Evolutionary conservation across 1,140 invertebrate genomes (phyloP).

Genomic region (Daktulosphaira vitifoliae): DNA sequence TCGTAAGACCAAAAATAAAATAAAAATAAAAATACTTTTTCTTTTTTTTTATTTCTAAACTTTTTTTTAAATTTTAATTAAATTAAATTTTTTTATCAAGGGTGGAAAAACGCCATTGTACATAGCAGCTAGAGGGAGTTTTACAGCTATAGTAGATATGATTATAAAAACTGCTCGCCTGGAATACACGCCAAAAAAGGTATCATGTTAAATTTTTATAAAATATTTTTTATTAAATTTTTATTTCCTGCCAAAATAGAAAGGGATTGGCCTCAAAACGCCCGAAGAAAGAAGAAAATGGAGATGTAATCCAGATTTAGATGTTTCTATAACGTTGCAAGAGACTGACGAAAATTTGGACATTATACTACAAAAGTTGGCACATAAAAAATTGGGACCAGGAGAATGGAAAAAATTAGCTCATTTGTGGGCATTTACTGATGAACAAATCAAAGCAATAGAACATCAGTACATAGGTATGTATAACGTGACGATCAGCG

Average conservation of each 20-base stretch:
- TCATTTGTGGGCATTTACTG: slow-evolving; percentile 60
- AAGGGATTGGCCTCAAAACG: slow-evolving; percentile 12
- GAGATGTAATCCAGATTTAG: slow-evolving; percentile 37
- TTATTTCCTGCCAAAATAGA: too few species aligned
- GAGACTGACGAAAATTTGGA: slow-evolving; percentile 41
- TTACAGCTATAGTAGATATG: slow-evolving; percentile 75
- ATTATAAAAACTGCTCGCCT: slow-evolving; percentile 67
- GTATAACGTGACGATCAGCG: too few species aligned
- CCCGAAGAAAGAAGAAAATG: slow-evolving; percentile 41
- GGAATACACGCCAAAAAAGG: slow-evolving; percentile 44
- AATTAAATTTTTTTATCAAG: slow-evolving; percentile 43
- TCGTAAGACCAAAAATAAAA: too few species aligned
- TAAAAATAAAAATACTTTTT: too few species aligned
- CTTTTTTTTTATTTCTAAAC: too few species aligned
- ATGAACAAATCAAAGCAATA: slow-evolving; percentile 62
- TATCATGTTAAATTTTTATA: too few species aligned
- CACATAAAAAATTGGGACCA: slow-evolving; percentile 57
- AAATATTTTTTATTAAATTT: too few species aligned
- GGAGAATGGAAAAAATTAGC: slow-evolving; percentile 65
- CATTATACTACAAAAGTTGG: slow-evolving; percentile 56
- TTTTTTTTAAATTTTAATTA: too few species aligned
- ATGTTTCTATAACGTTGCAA: slow-evolving; percentile 24
- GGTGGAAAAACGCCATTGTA: slow-evolving; percentile 59
- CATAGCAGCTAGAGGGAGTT: slow-evolving; percentile 67
- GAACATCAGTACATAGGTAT: slow-evolving; percentile 66